A percentile compares a stretch with the other conserved stretches of the same genome.
These are phyloP conservation scores for Steromphala cineraria DNA, from an alignment of 2,888 invertebrate species.

Conservation along the genomic window DNA sequence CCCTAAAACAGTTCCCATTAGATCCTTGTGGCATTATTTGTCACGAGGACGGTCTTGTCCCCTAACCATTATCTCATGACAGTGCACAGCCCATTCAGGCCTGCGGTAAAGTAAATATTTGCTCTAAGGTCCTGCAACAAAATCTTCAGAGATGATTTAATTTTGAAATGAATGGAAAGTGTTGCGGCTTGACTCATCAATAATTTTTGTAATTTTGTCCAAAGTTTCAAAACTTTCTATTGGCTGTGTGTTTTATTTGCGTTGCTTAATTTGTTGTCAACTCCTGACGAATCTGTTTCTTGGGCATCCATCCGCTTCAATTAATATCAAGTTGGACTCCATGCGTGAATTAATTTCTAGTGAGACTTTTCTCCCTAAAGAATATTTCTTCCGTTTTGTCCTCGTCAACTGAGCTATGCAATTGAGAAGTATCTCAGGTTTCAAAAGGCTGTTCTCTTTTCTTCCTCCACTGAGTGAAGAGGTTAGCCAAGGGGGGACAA, in stretches of 20 bases:
- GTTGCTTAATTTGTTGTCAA: neutral
- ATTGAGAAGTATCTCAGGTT: neutral
- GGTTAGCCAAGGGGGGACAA: conserved; percentile 8
- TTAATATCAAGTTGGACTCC: neutral
- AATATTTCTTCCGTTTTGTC: neutral
- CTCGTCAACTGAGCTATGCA: neutral
- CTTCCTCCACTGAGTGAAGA: neutral
- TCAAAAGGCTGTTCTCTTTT: neutral
- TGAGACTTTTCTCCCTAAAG: neutral
- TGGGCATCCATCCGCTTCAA: neutral
- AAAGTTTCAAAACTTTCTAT: neutral
- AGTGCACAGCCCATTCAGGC: neutral
- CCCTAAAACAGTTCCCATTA: neutral
- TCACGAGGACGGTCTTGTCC: neutral
- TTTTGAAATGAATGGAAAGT: neutral
- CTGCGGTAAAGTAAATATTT: neutral
- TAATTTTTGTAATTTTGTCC: neutral
- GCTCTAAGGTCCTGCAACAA: neutral
- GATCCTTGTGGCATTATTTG: neutral
- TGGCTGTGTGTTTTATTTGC: neutral
- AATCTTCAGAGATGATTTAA: neutral
- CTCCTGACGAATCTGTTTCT: neutral
- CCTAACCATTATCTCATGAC: neutral
- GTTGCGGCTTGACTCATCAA: conserved; percentile 1
- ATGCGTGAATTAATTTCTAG: conserved; percentile 5